A percentile compares a stretch with the other conserved stretches of the same genome.
phyloP scores from a whole-genome alignment of 1,140 invertebrate species.

The Drosophila malerkotliana region DNA sequence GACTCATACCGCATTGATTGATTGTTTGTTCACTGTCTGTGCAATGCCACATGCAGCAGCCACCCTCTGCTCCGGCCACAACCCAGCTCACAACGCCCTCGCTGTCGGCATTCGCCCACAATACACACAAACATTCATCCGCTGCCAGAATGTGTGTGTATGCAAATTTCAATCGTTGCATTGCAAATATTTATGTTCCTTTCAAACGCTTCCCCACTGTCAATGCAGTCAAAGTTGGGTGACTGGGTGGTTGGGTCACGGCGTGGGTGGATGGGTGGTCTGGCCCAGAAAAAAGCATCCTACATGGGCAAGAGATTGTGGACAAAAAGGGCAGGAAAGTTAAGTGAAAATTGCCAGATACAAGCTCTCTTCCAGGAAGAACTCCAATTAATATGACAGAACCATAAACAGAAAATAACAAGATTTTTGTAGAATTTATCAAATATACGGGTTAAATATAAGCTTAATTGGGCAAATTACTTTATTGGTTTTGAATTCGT shows the following conservation, averaged over 20 bases:
- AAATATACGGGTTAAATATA: neutral
- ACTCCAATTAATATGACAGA: conserved; percentile 37
- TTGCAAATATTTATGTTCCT: conserved; percentile 60
- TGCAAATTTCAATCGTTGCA: conserved; percentile 65
- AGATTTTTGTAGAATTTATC: neutral
- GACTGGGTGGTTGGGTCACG: neutral
- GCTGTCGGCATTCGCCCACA: conserved; percentile 11
- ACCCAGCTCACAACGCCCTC: conserved; percentile 1
- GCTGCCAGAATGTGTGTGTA: conserved; percentile 13
- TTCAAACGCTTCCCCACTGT: conserved; percentile 40
- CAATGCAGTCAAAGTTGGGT: conserved; percentile 21
- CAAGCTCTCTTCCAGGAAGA: conserved; percentile 9
- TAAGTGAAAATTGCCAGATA: conserved; percentile 20
- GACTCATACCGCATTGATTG: conserved; percentile 66
- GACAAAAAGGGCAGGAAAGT: neutral
- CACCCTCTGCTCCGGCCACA: conserved; percentile 1
- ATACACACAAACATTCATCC: neutral
- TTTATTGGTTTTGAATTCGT: no score
- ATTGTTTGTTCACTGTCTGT: conserved; percentile 51
- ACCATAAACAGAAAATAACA: conserved; percentile 13
- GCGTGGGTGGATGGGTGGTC: neutral
- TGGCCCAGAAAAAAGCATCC: neutral
- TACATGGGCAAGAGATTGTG: conserved; percentile 1
- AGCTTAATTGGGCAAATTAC: no score
- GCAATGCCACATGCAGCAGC: conserved; percentile 42